phyloP scores from a whole-genome alignment of 2,888 invertebrate species.

The Chirona hameri region DNA sequence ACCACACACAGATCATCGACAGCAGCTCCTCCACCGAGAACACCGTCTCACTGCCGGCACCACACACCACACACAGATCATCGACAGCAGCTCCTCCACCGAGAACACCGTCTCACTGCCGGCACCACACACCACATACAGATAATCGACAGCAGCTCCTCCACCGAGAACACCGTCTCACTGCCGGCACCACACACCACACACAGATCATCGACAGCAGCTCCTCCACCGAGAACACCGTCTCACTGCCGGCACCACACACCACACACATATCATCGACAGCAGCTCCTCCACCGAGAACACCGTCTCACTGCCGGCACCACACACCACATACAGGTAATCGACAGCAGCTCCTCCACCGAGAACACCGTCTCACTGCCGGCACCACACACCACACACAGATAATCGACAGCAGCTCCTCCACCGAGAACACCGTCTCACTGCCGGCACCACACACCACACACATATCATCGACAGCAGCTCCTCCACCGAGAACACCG shows the following conservation, averaged over 20 bases:
- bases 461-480: too few species aligned
- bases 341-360: slow-evolving; percentile 92
- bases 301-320: slow-evolving; percentile 53
- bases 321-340: too few species aligned
- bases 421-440: slow-evolving; percentile 71
- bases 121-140: too few species aligned
- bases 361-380: slow-evolving; percentile 63
- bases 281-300: slow-evolving; percentile 91
- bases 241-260: slow-evolving; percentile 49
- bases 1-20: too few species aligned
- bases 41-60: slow-evolving; percentile 53
- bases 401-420: too few species aligned
- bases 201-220: slow-evolving; percentile 50
- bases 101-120: slow-evolving; percentile 63
- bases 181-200: slow-evolving; percentile 42
- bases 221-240: slow-evolving; percentile 81
- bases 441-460: slow-evolving; percentile 42
- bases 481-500: slow-evolving; percentile 81
- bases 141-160: too few species aligned
- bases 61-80: too few species aligned
- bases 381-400: too few species aligned
- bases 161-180: slow-evolving; percentile 71
- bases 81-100: slow-evolving; percentile 79
- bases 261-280: too few species aligned
- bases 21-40: slow-evolving; percentile 91